These are phyloP conservation scores for Typhlomys cinereus DNA, from an alignment of 2,113 vertebrate species.

Conservation along the genomic window DNA sequence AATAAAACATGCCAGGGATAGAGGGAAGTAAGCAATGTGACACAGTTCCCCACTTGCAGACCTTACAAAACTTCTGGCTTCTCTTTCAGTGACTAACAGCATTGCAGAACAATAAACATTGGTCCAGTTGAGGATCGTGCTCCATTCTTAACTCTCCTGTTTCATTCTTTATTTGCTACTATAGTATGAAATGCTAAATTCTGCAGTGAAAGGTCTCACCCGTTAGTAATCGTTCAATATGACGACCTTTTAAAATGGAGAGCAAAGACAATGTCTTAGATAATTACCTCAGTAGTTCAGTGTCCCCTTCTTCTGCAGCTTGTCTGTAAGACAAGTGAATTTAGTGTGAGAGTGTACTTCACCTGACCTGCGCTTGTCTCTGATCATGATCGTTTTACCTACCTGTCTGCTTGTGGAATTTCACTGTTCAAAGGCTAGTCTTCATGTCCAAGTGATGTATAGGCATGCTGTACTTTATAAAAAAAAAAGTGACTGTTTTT, in stretches of 20 bases:
- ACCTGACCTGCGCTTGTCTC: slow-evolving; percentile 55
- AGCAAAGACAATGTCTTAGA: not conserved
- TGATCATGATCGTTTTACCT: slow-evolving; percentile 36
- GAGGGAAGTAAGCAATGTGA: not conserved
- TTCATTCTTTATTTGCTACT: not conserved
- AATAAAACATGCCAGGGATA: not conserved
- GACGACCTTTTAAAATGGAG: slow-evolving; percentile 41
- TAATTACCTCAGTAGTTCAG: slow-evolving; percentile 11
- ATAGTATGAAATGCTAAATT: not conserved
- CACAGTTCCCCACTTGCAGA: rapidly evolving
- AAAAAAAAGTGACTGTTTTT: slow-evolving; percentile 58
- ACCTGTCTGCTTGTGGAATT: slow-evolving; percentile 73
- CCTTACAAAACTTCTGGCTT: not conserved
- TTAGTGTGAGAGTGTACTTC: slow-evolving; percentile 66
- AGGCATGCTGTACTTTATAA: slow-evolving; percentile 53
- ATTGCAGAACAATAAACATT: not conserved
- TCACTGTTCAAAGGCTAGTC: slow-evolving; percentile 55
- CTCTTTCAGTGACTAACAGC: not conserved
- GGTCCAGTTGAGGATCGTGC: too few relatives aligned
- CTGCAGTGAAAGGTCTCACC: slow-evolving; percentile 17
- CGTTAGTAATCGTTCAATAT: slow-evolving; percentile 34
- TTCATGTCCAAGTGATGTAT: slow-evolving; percentile 75
- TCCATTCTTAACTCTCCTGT: not conserved
- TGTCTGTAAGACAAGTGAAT: slow-evolving; percentile 70
- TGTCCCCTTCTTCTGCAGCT: not conserved